These are phyloP conservation scores for Drosophila busckii DNA, from an alignment of 1,140 invertebrate species.

Conservation along the genomic window DNA sequence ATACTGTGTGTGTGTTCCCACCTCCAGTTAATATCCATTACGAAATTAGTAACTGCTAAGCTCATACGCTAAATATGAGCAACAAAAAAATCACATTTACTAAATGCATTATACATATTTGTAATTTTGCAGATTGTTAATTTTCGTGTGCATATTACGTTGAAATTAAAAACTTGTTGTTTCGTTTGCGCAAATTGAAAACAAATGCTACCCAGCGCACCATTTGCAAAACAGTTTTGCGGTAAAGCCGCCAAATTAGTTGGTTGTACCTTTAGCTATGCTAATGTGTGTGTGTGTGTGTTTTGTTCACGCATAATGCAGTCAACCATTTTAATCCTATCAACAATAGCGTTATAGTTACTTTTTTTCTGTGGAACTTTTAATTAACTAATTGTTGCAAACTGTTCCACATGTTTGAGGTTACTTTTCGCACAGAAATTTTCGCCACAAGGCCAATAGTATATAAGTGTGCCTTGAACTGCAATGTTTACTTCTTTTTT, in stretches of 20 bases:
- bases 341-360: too few species aligned
- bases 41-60: conserved; percentile 18
- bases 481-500: too few species aligned
- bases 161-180: conserved; percentile 23
- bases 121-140: conserved; percentile 25
- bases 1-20: too few species aligned
- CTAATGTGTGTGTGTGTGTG: too few species aligned
- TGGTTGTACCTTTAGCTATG: too few species aligned
- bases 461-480: too few species aligned
- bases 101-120: conserved; percentile 13
- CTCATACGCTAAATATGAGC: conserved; percentile 8
- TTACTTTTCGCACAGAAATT: too few species aligned
- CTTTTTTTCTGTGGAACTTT: too few species aligned
- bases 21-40: conserved; percentile 19
- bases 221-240: conserved; percentile 16
- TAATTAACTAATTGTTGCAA: conserved; percentile 19
- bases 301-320: conserved; percentile 25
- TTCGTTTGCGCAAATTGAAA: conserved; percentile 34
- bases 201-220: conserved; percentile 13
- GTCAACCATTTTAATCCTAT: background rate
- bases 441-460: too few species aligned
- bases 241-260: conserved; percentile 16
- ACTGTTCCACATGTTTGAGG: background rate
- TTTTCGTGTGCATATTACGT: conserved; percentile 3
- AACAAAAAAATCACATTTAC: conserved; percentile 2